Evolutionary conservation across 2,113 vertebrate genomes (phyloP).

Genomic region (Corynorhinus townsendii): DNA sequence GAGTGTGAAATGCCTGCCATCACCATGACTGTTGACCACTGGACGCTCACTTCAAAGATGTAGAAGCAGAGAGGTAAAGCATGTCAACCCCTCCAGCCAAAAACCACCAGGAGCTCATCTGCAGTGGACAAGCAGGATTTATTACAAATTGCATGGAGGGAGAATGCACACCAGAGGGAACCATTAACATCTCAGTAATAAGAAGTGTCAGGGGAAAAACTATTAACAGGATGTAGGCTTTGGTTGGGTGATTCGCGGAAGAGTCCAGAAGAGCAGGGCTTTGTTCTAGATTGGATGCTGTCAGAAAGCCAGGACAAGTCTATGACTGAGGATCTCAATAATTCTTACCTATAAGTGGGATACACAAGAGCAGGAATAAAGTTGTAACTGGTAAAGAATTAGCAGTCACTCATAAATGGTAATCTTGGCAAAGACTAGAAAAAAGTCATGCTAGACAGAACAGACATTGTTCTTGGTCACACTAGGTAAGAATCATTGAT

Average conservation of each 20-base stretch:
- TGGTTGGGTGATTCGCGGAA: neutral
- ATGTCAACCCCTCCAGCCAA: neutral
- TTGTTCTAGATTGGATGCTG: neutral
- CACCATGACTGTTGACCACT: neutral
- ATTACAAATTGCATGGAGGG: neutral
- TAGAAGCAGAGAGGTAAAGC: neutral
- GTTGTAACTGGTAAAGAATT: neutral
- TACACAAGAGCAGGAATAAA: neutral
- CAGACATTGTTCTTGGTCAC: neutral
- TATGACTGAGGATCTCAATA: neutral
- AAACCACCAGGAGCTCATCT: neutral
- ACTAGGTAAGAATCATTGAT: neutral
- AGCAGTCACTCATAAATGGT: neutral
- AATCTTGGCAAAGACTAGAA: neutral
- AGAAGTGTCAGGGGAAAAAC: neutral
- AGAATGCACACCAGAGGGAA: neutral
- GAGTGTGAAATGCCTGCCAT: neutral
- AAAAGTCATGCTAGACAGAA: neutral
- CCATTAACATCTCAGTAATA: neutral
- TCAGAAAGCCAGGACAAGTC: neutral
- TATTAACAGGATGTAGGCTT: neutral
- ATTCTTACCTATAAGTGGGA: neutral
- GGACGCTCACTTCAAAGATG: neutral
- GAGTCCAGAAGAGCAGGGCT: neutral
- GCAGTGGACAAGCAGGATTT: neutral